Base-by-base conservation (phyloP, 2,113 vertebrate genomes). In the Cyanistes caeruleus region DNA sequence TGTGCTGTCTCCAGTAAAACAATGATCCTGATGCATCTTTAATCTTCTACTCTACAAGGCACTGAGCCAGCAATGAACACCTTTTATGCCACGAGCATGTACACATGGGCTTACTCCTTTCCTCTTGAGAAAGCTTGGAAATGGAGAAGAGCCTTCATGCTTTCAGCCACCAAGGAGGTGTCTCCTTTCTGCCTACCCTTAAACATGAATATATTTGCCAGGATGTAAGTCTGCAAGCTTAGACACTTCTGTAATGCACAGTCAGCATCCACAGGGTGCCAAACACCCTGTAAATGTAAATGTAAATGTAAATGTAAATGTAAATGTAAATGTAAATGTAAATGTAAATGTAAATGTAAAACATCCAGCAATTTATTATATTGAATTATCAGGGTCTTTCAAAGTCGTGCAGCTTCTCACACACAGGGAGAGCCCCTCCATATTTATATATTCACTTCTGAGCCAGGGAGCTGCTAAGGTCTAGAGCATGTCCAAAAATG, bases 61-160 rank as follows among this genome's bases (percentile, higher is more conserved):
- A 81, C 63, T 87, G 51, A 63, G 69, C 33, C 80, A 87, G 25
- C 20, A 82, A 63, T 1, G 17, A 74, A 64, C 21, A 51, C 3
- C n/a, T 84, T 90, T 30, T 4, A 35, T 11, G 1, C 15, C 25
- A 22, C 0, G 0, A 25, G 3, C 30, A 2, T 22, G 10, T 22
- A 48, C 20, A 69, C 22, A 33, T 5, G 12, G 28, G 30, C 37
- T 94, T 83, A 35, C 28, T 89, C 39, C 81, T 49, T 60, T 80
- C 55, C 21, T 41, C 3, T 49, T 52, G 43, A 28, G 33, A 70
- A 58, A 62, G 14, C 21, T 11, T 67, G 43, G 27, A 46, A 35
- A 30, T 4, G 35, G 22, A 67, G 23, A 44, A 46, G 14, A 31
- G 37, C 78, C 35, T 60, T 73, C 17, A 20, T 20, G 24, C n/a